A percentile compares a stretch with the other conserved stretches of the same genome.
Evolutionary conservation across 92 coral and sea anemone genomes (phyloP).

Genomic region (Phenganax marumi): DNA sequence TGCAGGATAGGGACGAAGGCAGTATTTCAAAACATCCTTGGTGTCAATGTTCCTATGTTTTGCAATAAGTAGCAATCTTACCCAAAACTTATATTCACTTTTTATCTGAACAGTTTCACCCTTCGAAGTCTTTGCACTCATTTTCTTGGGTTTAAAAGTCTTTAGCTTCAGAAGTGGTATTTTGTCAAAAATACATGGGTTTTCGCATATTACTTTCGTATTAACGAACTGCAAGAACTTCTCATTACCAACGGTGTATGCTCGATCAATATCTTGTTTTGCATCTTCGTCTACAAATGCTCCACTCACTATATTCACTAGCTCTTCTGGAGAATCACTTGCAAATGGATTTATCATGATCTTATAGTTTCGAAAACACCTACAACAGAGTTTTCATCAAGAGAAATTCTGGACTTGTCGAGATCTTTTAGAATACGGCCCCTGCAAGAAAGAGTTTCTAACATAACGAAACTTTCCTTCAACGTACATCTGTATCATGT

Average conservation of each 20-base stretch:
- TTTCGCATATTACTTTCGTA: not conserved
- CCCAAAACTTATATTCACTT: not conserved
- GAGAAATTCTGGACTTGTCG: not conserved
- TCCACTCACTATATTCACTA: conserved; percentile 5
- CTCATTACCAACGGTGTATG: not conserved
- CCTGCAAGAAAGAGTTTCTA: no score
- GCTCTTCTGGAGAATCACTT: conserved; percentile 8
- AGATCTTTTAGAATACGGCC: no score
- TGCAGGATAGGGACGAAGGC: not conserved
- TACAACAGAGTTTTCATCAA: not conserved
- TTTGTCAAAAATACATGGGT: not conserved
- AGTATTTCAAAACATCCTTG: not conserved
- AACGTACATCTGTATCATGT: conserved; percentile 3
- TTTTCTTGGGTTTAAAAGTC: not conserved
- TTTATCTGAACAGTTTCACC: not conserved
- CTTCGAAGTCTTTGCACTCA: not conserved
- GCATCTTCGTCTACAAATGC: not conserved
- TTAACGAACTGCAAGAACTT: conserved; percentile 4
- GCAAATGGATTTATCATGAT: not conserved
- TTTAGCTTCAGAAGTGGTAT: not conserved
- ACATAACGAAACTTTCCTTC: conserved; percentile 2
- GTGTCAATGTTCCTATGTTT: not conserved
- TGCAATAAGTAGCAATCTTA: not conserved
- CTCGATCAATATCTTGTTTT: not conserved
- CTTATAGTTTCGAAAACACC: not conserved